A percentile compares a stretch with the other conserved stretches of the same genome.
These are phyloP conservation scores for Eupelmus urozonus DNA, from an alignment of 2,888 invertebrate genomes.

Conservation along the genomic window DNA sequence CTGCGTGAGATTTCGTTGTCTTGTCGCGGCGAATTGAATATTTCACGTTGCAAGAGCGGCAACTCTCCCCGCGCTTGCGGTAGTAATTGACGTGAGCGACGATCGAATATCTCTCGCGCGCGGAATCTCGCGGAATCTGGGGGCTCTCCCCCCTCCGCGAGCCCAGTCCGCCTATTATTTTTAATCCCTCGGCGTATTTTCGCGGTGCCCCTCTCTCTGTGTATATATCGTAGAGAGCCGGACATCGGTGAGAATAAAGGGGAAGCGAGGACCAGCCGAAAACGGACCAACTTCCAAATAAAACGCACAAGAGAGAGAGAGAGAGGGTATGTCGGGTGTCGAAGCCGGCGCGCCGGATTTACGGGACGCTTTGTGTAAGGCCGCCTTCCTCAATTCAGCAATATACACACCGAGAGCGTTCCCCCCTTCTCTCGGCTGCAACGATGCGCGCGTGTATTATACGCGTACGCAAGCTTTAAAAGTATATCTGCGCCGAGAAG, in stretches of 20 bases:
- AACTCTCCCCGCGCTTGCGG: slow-evolving; percentile 28
- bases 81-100: slow-evolving; percentile 61
- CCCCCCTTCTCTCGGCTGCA: slow-evolving; percentile 58
- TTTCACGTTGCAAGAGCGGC: slow-evolving; percentile 47
- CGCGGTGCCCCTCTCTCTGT: slow-evolving; percentile 55
- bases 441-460: slow-evolving; percentile 46
- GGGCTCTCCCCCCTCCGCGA: slow-evolving; percentile 12
- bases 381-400: slow-evolving; percentile 77
- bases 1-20: slow-evolving; percentile 54
- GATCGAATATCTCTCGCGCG: slow-evolving; percentile 53
- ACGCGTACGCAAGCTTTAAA: slow-evolving; percentile 44
- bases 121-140: slow-evolving; percentile 47
- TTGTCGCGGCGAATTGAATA: slow-evolving; percentile 57
- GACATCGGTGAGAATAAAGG: slow-evolving; percentile 58
- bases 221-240: slow-evolving; percentile 51
- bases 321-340: slow-evolving; percentile 76
- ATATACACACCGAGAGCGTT: slow-evolving; percentile 67
- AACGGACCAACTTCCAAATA: slow-evolving; percentile 60
- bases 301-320: slow-evolving; percentile 64
- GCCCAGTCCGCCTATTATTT: slow-evolving; percentile 70
- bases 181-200: slow-evolving; percentile 70
- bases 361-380: slow-evolving; percentile 77
- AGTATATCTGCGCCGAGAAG: slow-evolving; percentile 42
- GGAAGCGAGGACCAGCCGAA: slow-evolving; percentile 49
- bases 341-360: slow-evolving; percentile 76